These are phyloP conservation scores for Pseudomugil gertrudae DNA, from an alignment of 2,797 vertebrate species.

Conservation along the genomic window DNA sequence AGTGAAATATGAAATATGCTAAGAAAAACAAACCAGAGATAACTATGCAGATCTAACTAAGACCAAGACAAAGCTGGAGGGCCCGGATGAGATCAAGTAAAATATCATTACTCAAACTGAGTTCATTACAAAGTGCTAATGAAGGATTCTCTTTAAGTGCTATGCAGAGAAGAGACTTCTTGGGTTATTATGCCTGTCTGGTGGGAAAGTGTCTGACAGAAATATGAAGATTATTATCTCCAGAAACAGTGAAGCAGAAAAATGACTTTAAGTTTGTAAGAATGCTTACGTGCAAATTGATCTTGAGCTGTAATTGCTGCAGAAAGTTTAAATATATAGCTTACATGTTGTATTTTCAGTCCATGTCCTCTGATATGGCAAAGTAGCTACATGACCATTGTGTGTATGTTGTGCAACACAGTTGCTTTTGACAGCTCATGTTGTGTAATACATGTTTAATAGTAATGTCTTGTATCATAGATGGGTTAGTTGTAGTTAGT, in stretches of 20 bases:
- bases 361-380: not conserved
- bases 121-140: conserved; percentile 32
- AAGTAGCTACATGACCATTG: conserved; percentile 2
- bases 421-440: not conserved
- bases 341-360: not conserved
- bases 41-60: no score
- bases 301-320: conserved; percentile 4
- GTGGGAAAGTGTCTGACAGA: conserved; percentile 30
- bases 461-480: not conserved
- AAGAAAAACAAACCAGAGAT: no score
- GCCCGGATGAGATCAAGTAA: conserved; percentile 21
- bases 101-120: conserved; percentile 26
- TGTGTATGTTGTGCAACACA: not conserved
- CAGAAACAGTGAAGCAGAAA: not conserved
- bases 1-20: no score
- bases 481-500: not conserved
- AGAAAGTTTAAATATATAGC: conserved; percentile 8
- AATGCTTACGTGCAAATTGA: conserved; percentile 5
- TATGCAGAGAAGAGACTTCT: conserved; percentile 14
- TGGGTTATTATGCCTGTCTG: conserved; percentile 29
- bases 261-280: not conserved
- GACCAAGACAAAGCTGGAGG: conserved; percentile 26
- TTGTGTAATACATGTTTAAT: not conserved
- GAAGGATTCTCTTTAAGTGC: conserved; percentile 50
- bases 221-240: conserved; percentile 31